Evolutionary conservation across 2,797 vertebrate genomes (phyloP).

Genomic region (Melanitta fusca): DNA sequence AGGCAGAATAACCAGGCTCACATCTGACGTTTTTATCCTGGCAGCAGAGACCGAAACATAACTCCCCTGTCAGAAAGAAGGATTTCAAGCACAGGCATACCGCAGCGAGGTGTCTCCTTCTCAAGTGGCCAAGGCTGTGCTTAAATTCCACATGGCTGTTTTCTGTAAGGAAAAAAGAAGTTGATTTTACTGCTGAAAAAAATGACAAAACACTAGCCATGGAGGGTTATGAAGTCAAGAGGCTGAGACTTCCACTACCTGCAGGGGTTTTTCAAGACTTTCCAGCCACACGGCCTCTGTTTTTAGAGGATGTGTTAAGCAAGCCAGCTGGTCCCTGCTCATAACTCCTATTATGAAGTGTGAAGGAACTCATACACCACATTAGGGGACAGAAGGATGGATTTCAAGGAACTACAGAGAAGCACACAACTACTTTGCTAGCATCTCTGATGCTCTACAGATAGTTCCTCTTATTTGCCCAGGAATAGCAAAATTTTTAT

Average conservation of each 20-base stretch:
- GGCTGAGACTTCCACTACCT: not conserved
- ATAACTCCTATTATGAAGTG: not conserved
- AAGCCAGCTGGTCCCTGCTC: not conserved
- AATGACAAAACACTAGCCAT: not conserved
- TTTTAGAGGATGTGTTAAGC: not conserved
- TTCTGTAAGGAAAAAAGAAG: not conserved
- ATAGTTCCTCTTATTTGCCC: not conserved
- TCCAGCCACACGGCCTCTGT: not conserved
- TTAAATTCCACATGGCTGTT: not conserved
- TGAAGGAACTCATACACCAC: not conserved
- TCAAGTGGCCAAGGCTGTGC: not conserved
- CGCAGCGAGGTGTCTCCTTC: not conserved
- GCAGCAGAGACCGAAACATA: not conserved
- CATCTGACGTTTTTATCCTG: not conserved
- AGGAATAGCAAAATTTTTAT: not conserved
- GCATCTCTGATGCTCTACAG: not conserved
- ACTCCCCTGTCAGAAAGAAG: not conserved
- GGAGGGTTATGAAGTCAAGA: not conserved
- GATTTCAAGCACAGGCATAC: not conserved
- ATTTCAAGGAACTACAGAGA: not conserved
- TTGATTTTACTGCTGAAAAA: not conserved
- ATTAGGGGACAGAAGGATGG: not conserved
- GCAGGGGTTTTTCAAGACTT: not conserved
- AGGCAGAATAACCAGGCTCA: not conserved
- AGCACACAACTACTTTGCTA: not conserved